Conservation (phyloP, 2,797 vertebrate species). For the Sebastes oblongus region DNA sequence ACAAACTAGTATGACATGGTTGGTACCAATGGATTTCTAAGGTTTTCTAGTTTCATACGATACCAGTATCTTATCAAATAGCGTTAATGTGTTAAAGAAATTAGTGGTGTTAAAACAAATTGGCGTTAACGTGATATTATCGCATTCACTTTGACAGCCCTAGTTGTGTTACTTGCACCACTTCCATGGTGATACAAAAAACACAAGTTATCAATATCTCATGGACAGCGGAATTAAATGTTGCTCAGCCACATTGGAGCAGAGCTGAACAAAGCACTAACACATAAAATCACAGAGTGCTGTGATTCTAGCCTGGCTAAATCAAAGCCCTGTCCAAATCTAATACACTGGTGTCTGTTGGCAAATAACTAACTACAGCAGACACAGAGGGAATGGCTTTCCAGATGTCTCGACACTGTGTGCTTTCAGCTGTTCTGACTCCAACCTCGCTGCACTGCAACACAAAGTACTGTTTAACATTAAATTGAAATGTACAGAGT, state of each 20-base stretch:
- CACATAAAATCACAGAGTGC: background rate
- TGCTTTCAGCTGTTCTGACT: constrained; percentile 2
- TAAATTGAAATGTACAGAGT: background rate
- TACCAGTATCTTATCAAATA: too few species aligned
- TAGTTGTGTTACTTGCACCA: background rate
- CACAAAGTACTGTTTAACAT: background rate
- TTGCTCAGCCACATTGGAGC: background rate
- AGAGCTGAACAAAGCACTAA: background rate
- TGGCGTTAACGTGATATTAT: too few species aligned
- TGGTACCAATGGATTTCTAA: too few species aligned
- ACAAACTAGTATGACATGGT: too few species aligned
- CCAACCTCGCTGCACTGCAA: background rate
- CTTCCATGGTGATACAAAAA: background rate
- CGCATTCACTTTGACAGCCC: too few species aligned
- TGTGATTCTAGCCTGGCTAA: background rate
- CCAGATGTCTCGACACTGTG: background rate
- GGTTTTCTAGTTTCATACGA: too few species aligned
- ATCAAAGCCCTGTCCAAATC: constrained; percentile 10
- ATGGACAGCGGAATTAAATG: background rate
- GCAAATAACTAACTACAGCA: constrained; percentile 1
- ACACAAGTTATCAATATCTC: background rate
- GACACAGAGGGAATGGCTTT: constrained; percentile 17
- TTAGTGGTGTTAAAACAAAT: too few species aligned
- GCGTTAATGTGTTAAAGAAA: too few species aligned
- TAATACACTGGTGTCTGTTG: constrained; percentile 13